Base-by-base conservation (phyloP, 1,140 invertebrate genomes). In the Pararge aegeria region DNA sequence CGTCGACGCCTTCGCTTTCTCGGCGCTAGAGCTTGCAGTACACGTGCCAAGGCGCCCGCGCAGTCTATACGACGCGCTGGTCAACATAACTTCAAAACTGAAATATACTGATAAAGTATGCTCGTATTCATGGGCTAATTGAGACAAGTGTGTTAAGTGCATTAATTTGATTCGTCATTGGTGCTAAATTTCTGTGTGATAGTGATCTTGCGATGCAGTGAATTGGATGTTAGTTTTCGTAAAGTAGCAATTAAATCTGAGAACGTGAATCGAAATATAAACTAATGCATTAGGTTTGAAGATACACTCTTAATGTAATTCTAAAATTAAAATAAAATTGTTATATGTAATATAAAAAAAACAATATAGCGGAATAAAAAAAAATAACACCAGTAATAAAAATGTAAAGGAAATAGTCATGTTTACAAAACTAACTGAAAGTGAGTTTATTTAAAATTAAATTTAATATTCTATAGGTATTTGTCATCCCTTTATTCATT, bases 21-120 rank as follows among this genome's bases (percentile, higher is more conserved):
- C 63, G 65, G 73, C 78, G 73, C 59, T 80, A 70, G 64, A 58
- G 48, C 44, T 61, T 66, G 66, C 66, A 70, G 68, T 67, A 68
- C 63, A 73, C 70, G 60, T 38, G 61, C 62, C 68, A 72, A 75
- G 66, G 54, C 75, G 73, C 72, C 63, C 76, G 75, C 84, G 84
- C 81, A 83, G 80, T 87, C 55, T 54, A 61, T 61, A 64, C 60
- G 57, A 70, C 76, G 73, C 83, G 64, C 58, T 72, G 74, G 67
- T 75, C 73, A 74, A 82, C 83, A 80, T 78, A 79, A 81, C 82
- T 81, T 81, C 70, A 79, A 78, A 75, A 73, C 74, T 12, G 30
- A 78, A 82, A 77, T 69, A 75, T 75, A 76, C 59, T 70, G 53
- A 64, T 66, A 78, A 79, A 82, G 66, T 78, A 69, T 72, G 61